Conservation (phyloP, 2,888 invertebrate genomes). For the Eristalis intricaria region DNA sequence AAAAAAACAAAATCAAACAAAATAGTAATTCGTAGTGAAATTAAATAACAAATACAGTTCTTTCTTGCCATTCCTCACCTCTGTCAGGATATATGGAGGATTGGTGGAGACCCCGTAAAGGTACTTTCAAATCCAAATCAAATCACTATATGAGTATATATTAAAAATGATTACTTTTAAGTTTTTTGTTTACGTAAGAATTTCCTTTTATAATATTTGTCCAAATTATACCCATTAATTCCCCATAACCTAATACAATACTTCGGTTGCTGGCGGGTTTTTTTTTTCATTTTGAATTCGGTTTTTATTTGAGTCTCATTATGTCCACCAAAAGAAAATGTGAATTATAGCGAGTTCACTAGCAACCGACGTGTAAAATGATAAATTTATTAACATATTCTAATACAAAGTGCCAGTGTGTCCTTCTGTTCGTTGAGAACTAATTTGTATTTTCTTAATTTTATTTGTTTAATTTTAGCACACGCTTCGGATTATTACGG, state of each 20-base stretch:
- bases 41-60: constrained; percentile 82
- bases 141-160: constrained; percentile 28
- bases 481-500: constrained; percentile 99
- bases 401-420: constrained; percentile 36
- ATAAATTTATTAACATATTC: background rate
- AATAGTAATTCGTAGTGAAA: constrained; percentile 78
- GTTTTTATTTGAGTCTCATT: background rate
- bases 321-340: background rate
- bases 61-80: constrained; percentile 91
- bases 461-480: constrained; percentile 84
- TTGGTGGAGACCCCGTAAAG: constrained; percentile 98
- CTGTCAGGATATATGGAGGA: constrained; percentile 99
- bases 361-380: background rate
- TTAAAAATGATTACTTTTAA: background rate
- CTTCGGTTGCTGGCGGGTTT: background rate
- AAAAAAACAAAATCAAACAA: constrained; percentile 21
- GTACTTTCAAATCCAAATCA: constrained; percentile 86
- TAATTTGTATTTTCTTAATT: constrained; percentile 74
- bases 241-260: background rate
- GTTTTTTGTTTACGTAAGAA: constrained; percentile 3
- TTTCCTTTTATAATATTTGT: constrained; percentile 8
- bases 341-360: background rate
- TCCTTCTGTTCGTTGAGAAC: constrained; percentile 22
- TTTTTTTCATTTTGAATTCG: background rate
- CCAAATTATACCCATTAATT: background rate